A percentile compares a stretch with the other conserved stretches of the same genome.
These are phyloP conservation scores for Drosophila watanabei DNA, from an alignment of 1,140 invertebrate species.

Conservation along the genomic window DNA sequence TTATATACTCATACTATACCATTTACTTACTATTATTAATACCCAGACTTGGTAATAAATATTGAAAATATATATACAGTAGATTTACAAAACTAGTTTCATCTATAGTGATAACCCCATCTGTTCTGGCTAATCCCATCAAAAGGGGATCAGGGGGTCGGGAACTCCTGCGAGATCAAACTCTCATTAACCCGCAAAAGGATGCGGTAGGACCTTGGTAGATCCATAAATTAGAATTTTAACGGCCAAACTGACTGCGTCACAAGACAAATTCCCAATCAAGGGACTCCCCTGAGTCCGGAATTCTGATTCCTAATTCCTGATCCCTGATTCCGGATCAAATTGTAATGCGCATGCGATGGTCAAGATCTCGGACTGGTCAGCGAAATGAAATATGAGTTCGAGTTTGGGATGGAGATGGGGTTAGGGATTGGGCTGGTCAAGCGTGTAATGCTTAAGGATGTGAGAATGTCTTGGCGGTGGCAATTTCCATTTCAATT, in stretches of 20 bases:
- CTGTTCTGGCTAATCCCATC: constrained; percentile 12
- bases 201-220: constrained; percentile 13
- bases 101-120: not conserved
- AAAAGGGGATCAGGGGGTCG: not conserved
- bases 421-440: constrained; percentile 40
- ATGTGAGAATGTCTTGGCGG: constrained; percentile 65
- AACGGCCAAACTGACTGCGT: constrained; percentile 75
- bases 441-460: constrained; percentile 78
- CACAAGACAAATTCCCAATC: constrained; percentile 76
- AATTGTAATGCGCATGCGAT: constrained; percentile 72
- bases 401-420: constrained; percentile 6
- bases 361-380: constrained; percentile 21
- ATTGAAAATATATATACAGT: not conserved
- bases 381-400: constrained; percentile 72
- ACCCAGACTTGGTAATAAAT: not conserved
- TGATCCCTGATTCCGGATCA: constrained; percentile 56
- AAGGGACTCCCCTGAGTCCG: constrained; percentile 2
- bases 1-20: too few relatives aligned
- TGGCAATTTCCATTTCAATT: constrained; percentile 31
- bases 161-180: constrained; percentile 33
- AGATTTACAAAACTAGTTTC: not conserved
- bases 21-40: not conserved
- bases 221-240: constrained; percentile 72
- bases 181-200: constrained; percentile 65
- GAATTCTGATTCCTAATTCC: not conserved